Base-by-base conservation (phyloP, 1,140 invertebrate genomes). In the Zaprionus inermis region DNA sequence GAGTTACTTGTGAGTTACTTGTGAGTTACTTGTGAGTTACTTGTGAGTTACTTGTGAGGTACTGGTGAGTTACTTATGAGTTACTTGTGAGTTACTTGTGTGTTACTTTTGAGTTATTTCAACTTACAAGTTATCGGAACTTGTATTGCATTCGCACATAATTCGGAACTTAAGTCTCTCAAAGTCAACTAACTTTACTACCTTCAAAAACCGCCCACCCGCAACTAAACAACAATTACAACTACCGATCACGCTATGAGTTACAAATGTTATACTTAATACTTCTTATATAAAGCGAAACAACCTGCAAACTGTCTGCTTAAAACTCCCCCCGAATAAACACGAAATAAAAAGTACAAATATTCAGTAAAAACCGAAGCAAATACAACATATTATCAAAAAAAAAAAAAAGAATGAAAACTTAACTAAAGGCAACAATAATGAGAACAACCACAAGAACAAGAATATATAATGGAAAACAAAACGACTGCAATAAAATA, bases 271-370 rank as follows among this genome's bases (percentile, higher is more conserved):
- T 9, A 46, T 16, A 16, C 30, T 16, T 9, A 16, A 51, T 51
- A 24, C 20, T 51, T 51, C 22, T 24, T 41, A 41, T 56, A 63
- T 41, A 41, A 61, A 36, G 24, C 30, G 38, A 60, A 55, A 28
- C 6, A 63, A 75, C 69, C 69, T 83, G 52, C 72, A 51, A 79
- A 79, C 63, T 55, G 73, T 84, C 79, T 78, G 84, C 83, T 83
- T 88, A 70, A 72, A 72, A 46, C 56, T 76, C 85, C 86, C 85
- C 85, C 81, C 85, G 81, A 91, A 80, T 80, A 74, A 79, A 78
- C 74, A 75, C 78, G 76, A 82, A 91, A 91, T 81, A 91, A 84
- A 89, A 90, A 91, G 89, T 91, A 91, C 89, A 91, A 91, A 91
- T 91, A 88, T 89, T 90, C 81, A 82, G 72, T 79, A 77, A 77